Evolutionary conservation across 2,797 vertebrate species (phyloP).

Genomic region (Rhinogobio ventralis): DNA sequence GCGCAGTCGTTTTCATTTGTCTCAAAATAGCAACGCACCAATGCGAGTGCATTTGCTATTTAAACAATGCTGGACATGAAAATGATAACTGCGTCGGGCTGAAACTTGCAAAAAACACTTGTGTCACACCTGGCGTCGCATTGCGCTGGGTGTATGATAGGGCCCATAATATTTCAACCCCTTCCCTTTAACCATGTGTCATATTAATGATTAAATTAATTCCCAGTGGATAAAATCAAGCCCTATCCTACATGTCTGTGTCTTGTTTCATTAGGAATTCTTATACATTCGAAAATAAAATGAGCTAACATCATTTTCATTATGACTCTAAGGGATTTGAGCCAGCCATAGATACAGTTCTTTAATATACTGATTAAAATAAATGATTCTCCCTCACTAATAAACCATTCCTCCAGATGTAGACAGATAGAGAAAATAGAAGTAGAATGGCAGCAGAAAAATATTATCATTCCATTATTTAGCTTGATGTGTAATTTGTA

Average conservation of each 20-base stretch:
- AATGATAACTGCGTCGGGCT: too few species aligned
- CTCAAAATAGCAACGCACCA: too few species aligned
- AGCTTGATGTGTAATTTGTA: neutral
- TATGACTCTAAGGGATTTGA: neutral
- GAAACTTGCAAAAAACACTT: too few species aligned
- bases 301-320: neutral
- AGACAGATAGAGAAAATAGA: neutral
- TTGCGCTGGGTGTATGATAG: too few species aligned
- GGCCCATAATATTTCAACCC: neutral
- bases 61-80: too few species aligned
- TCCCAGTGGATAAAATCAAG: neutral
- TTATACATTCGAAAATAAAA: neutral
- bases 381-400: neutral
- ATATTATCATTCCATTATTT: neutral
- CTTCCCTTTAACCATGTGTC: neutral
- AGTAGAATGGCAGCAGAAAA: neutral
- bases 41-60: too few species aligned
- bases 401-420: neutral
- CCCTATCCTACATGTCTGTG: neutral
- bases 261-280: neutral
- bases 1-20: too few species aligned
- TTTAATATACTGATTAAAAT: constrained; percentile 16
- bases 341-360: neutral
- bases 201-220: neutral
- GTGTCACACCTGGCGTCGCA: too few species aligned